Evolutionary conservation across 2,797 vertebrate genomes (phyloP).

Genomic region (Parambassis ranga): DNA sequence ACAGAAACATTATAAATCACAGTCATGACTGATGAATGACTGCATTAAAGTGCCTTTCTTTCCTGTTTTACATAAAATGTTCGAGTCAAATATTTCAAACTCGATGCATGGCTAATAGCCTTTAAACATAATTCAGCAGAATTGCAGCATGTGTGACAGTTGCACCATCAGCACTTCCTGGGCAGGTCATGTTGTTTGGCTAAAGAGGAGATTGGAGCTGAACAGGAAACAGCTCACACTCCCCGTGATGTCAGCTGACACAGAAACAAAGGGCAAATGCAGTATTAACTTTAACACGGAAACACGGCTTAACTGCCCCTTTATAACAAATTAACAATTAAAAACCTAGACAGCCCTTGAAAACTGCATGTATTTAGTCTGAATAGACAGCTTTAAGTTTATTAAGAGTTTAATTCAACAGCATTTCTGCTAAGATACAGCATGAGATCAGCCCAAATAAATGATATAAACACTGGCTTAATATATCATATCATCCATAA

Average conservation of each 20-base stretch:
- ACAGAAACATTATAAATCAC: too few relatives aligned
- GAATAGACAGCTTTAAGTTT: too few relatives aligned
- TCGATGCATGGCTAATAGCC: not conserved
- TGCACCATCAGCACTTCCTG: conserved; percentile 67
- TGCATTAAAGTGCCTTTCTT: too few relatives aligned
- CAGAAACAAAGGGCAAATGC: conserved; percentile 36
- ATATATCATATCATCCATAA: too few relatives aligned
- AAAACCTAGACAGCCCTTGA: not conserved
- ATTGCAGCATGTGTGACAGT: conserved; percentile 1
- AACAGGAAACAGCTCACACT: conserved; percentile 55
- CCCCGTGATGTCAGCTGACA: conserved; percentile 69
- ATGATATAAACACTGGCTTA: too few relatives aligned
- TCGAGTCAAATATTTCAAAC: not conserved
- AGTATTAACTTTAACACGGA: not conserved
- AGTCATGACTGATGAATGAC: too few relatives aligned
- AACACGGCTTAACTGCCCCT: conserved; percentile 17
- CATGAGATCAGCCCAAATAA: too few relatives aligned
- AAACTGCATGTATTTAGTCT: not conserved
- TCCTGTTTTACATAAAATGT: too few relatives aligned
- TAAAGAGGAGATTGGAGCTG: conserved; percentile 33
- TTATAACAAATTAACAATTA: conserved; percentile 2
- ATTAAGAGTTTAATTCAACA: too few relatives aligned
- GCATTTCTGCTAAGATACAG: too few relatives aligned
- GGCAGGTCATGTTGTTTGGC: conserved; percentile 33
- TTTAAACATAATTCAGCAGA: not conserved